Base-by-base conservation (phyloP, 2,888 invertebrate species). In the Agriopis marginaria region DNA sequence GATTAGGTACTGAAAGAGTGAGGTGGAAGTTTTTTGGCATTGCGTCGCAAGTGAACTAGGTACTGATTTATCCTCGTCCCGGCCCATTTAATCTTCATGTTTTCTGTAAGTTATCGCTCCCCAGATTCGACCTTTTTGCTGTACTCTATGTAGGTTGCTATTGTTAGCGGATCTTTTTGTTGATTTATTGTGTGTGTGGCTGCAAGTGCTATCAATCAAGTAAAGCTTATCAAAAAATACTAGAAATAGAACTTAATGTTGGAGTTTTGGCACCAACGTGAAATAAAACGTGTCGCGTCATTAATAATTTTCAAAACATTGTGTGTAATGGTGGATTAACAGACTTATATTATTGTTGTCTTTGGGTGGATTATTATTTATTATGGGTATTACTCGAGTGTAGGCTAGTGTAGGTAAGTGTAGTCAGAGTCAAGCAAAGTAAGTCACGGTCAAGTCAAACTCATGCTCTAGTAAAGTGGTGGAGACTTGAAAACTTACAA, bases 11-110 rank as follows among this genome's bases (percentile, higher is more conserved):
- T 58, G 39, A 59, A 66, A 65, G 54, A 60, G 42, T 53, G 49
- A 64, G 55, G 61, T 70, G 12, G 59, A 72, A 75, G 68, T 69
- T 81, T 80, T 79, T 79, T 79, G 79, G 79, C 79, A 79, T 63
- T 62, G 72, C 67, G 75, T 78, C 77, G 72, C 76, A 67, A 76
- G 54, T 71, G 59, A 68, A 63, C 71, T 72, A 42, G 62, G 51
- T 62, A 75, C 77, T 79, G 72, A 77, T 78, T 77, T 76, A 80
- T 77, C 67, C 63, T 44, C 40, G 66, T 51, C 58, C 61, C 72
- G 68, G 72, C 63, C 71, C 73, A 73, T 74, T 74, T 75, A 76
- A 75, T 77, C 68, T 75, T 70, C 69, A 72, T 76, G 72, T 69
- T 72, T 70, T 70, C 72, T 72, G 72, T 72, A 66, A 73, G 63